phyloP scores from a whole-genome alignment of 2,888 invertebrate species.

The Chouioia cunea region DNA sequence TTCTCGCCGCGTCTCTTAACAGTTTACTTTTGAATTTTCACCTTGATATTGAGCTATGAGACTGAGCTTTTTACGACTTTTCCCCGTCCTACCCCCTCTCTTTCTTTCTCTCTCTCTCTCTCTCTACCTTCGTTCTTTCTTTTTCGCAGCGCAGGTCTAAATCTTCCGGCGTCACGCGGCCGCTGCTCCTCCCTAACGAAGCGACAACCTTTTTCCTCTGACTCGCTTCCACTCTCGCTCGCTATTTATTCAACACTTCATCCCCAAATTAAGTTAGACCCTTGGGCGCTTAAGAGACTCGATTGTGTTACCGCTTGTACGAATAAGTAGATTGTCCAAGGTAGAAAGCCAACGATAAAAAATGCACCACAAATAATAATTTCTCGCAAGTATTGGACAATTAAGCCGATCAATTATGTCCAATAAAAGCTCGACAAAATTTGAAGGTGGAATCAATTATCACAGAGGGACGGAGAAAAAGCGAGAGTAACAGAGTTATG shows the following conservation, averaged over 20 bases:
- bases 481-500: no score
- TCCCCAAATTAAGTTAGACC: conserved; percentile 38
- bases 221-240: not conserved
- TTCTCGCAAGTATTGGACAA: no score
- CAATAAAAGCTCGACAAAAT: no score
- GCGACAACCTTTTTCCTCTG: conserved; percentile 25
- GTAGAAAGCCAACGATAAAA: not conserved
- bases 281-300: conserved; percentile 26
- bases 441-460: no score
- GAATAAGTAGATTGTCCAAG: conserved; percentile 13
- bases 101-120: not conserved
- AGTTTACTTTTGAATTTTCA: conserved; percentile 20
- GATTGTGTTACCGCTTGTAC: conserved; percentile 37
- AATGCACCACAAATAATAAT: no score
- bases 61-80: not conserved
- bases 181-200: conserved; percentile 32
- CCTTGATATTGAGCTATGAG: conserved; percentile 6
- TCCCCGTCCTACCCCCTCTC: not conserved
- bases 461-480: no score
- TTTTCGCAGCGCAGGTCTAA: conserved; percentile 13
- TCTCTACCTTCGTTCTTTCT: not conserved
- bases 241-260: conserved; percentile 43
- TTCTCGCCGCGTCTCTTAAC: not conserved
- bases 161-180: conserved; percentile 27
- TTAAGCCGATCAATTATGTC: no score